A percentile compares a stretch with the other conserved stretches of the same genome.
Evolutionary conservation across 2,113 vertebrate species (phyloP).

Genomic region (Eudyptes chrysolophus): DNA sequence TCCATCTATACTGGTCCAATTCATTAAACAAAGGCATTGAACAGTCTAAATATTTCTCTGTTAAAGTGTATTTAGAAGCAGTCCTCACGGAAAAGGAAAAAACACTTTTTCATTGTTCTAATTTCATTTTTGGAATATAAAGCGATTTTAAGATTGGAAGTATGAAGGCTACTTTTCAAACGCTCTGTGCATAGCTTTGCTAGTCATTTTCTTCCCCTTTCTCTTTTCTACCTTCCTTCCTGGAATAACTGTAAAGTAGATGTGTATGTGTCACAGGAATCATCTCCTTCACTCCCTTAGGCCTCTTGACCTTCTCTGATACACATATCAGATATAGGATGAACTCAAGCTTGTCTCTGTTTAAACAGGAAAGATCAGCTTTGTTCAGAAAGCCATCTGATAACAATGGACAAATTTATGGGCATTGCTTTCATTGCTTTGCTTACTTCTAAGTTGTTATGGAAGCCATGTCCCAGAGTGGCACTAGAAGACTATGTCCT

Average conservation of each 20-base stretch:
- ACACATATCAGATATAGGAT: accelerated
- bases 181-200: neutral
- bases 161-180: neutral
- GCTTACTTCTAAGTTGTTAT: neutral
- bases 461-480: neutral
- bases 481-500: neutral
- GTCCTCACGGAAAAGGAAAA: neutral
- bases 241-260: neutral
- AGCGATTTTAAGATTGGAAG: neutral
- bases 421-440: neutral
- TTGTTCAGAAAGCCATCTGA: neutral
- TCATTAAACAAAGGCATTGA: neutral
- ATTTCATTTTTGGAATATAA: neutral
- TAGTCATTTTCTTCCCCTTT: neutral
- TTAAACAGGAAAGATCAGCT: neutral
- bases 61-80: neutral
- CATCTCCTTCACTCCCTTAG: neutral
- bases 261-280: neutral
- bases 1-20: neutral
- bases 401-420: neutral
- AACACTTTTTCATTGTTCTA: neutral
- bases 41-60: neutral
- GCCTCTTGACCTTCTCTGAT: neutral
- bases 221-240: neutral
- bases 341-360: neutral